Base-by-base conservation (phyloP, 2,797 vertebrate genomes). In the Podarcis lilfordi region DNA sequence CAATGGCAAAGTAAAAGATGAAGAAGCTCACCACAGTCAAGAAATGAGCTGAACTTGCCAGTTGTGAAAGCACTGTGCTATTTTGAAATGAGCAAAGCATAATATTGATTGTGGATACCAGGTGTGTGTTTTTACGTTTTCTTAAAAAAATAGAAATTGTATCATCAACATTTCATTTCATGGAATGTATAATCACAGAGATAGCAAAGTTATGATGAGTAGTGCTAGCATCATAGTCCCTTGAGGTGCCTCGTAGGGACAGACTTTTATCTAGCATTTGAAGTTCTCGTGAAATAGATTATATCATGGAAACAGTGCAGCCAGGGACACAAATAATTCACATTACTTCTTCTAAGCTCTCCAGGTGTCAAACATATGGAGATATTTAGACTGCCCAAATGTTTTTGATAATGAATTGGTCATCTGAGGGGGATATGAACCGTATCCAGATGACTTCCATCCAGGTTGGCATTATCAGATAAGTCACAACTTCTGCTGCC, bases 21-120 rank as follows among this genome's bases (percentile, higher is more conserved):
- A 94, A 95, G 93, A 86, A 90, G 93, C 94, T 96, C 95, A 92
- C 94, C 91, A 94, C 92, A 84, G 87, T 95, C 88, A 95, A 94
- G 91, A 92, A 91, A 95, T 1, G 4, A 95, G 94, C 88, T 95
- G 93, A 96, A 96, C 93, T 91, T 92, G 91, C 92, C 93, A 93
- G 92, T 95, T 94, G 29, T 55, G 93, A 86, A 89, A 82, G 72
- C 94, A 93, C 91, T 93, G 92, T 87, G 89, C 93, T 77, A 77
- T 77, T 74, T 74, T 35, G 6, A 35, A 94, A 92, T 93, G 84
- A 96, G 91, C 91, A 95, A 95, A 94, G 92, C 93, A 91, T 93
- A 76, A 90, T 92, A 95, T 95, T 94, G 95, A 90, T 94, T 94
- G 91, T 95, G 91, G 90, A 86, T 88, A 93, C 95, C 95, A 95